phyloP scores from a whole-genome alignment of 1,140 invertebrate genomes.

The Drosophila nannoptera region DNA sequence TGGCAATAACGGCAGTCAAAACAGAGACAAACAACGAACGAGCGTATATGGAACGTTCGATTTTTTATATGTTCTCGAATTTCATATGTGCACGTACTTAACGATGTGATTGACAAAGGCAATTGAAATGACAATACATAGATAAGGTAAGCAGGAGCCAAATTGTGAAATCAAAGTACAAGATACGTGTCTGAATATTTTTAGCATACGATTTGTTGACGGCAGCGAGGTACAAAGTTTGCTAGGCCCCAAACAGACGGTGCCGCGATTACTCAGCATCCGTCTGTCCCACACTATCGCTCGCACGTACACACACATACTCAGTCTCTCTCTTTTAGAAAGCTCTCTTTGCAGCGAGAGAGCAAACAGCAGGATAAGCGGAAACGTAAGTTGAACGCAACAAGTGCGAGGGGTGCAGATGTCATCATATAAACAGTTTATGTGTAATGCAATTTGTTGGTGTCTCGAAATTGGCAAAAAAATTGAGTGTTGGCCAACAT shows the following conservation, averaged over 20 bases:
- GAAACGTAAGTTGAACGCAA: slow-evolving; percentile 46
- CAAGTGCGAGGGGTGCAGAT: slow-evolving; percentile 26
- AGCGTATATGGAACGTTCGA: slow-evolving; percentile 5
- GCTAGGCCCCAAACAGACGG: slow-evolving; percentile 1
- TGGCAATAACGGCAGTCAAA: slow-evolving; percentile 7
- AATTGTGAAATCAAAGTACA: slow-evolving; percentile 25
- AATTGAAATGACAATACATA: slow-evolving; percentile 8
- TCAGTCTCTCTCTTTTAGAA: not conserved
- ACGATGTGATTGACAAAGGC: slow-evolving; percentile 2
- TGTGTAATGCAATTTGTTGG: slow-evolving; percentile 16
- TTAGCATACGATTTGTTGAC: slow-evolving; percentile 15
- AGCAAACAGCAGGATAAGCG: slow-evolving; percentile 6
- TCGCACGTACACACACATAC: not conserved
- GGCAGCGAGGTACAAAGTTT: slow-evolving; percentile 11
- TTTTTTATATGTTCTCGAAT: slow-evolving; percentile 10
- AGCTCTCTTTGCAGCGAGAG: not conserved
- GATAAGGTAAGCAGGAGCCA: slow-evolving; percentile 14
- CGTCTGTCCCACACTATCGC: not conserved
- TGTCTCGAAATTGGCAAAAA: slow-evolving; percentile 25
- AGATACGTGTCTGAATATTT: slow-evolving; percentile 32
- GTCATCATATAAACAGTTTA: slow-evolving; percentile 7
- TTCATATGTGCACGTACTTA: not conserved
- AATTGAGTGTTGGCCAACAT: slow-evolving; percentile 6
- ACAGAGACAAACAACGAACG: slow-evolving; percentile 18
- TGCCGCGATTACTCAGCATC: slow-evolving; percentile 32